Evolutionary conservation across 2,797 vertebrate species (phyloP).

Genomic region (Microchirus variegatus): DNA sequence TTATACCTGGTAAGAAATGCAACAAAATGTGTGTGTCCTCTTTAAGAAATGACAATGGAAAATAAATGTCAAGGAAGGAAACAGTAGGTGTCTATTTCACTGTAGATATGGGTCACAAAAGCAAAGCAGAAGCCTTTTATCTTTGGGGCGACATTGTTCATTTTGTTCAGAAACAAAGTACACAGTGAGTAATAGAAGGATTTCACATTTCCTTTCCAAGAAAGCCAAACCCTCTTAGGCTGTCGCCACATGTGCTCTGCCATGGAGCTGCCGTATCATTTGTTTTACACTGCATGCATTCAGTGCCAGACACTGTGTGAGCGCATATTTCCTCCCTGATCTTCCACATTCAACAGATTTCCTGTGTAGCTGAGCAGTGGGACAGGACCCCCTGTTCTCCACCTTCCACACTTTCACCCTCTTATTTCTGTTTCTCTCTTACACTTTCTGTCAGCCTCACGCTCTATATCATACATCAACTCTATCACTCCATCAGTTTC

Average conservation of each 20-base stretch:
- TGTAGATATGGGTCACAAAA: constrained; percentile 8
- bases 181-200: constrained; percentile 30
- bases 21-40: not conserved
- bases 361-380: constrained; percentile 55
- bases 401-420: constrained; percentile 47
- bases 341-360: constrained; percentile 70
- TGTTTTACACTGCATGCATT: constrained; percentile 49
- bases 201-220: constrained; percentile 52
- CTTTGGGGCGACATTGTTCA: constrained; percentile 24
- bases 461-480: constrained; percentile 55
- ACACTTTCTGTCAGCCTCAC: constrained; percentile 37
- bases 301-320: constrained; percentile 31
- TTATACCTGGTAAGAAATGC: not conserved
- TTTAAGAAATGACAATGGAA: constrained; percentile 5
- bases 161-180: constrained; percentile 42
- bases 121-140: constrained; percentile 24
- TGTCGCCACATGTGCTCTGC: constrained; percentile 54
- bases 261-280: constrained; percentile 55
- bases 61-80: constrained; percentile 3
- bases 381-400: constrained; percentile 57
- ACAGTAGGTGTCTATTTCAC: not conserved
- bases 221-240: constrained; percentile 32
- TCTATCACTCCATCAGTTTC: constrained; percentile 56
- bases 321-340: constrained; percentile 60
- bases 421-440: constrained; percentile 46